phyloP scores from a whole-genome alignment of 2,888 invertebrate species.

The Lithophane socia region DNA sequence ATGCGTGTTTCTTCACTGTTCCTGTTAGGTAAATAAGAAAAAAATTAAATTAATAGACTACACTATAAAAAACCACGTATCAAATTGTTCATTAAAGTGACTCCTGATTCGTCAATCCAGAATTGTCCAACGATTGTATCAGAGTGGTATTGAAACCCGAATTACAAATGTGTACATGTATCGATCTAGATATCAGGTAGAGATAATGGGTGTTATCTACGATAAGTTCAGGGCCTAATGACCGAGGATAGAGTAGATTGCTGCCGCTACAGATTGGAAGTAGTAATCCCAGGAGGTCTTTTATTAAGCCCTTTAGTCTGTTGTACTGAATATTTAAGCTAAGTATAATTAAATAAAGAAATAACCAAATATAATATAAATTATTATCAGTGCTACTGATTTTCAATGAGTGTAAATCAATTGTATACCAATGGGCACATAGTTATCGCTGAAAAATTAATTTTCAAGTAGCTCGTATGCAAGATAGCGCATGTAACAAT shows the following conservation, averaged over 20 bases:
- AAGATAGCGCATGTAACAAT: slow-evolving; percentile 36
- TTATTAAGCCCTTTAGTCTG: slow-evolving; percentile 8
- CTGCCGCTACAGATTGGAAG: slow-evolving; percentile 62
- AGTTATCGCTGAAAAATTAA: slow-evolving; percentile 14
- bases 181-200: slow-evolving; percentile 78
- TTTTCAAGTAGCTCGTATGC: slow-evolving; percentile 33
- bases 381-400: slow-evolving; percentile 14
- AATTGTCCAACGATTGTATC: slow-evolving; percentile 36
- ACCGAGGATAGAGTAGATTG: slow-evolving; percentile 66
- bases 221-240: slow-evolving; percentile 77
- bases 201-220: slow-evolving; percentile 77
- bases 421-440: background rate
- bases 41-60: background rate
- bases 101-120: slow-evolving; percentile 20
- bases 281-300: slow-evolving; percentile 30
- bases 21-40: slow-evolving; percentile 41
- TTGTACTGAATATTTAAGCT: background rate
- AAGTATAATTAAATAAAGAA: background rate
- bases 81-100: background rate
- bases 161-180: slow-evolving; percentile 71
- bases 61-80: background rate
- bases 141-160: slow-evolving; percentile 61
- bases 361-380: background rate
- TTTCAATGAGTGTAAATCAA: slow-evolving; percentile 28
- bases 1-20: slow-evolving; percentile 30